A percentile compares a stretch with the other conserved stretches of the same genome.
Conservation (phyloP, 92 coral and sea anemone species). For the Bergia sp. region DNA sequence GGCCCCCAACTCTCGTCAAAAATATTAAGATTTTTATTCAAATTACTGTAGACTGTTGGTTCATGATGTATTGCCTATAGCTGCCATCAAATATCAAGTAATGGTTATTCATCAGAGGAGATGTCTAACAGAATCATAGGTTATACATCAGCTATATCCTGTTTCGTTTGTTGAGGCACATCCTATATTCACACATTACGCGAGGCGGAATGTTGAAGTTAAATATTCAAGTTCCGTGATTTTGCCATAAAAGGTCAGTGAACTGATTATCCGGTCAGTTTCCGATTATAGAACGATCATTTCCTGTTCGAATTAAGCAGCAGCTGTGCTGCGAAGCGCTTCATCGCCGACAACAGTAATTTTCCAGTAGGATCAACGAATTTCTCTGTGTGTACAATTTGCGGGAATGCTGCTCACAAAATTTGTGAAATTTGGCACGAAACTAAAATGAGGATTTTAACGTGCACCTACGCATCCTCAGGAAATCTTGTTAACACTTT, state of each 20-base stretch:
- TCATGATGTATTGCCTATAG: too few species aligned
- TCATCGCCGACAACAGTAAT: background rate
- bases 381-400: background rate
- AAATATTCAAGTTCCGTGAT: constrained; percentile 25
- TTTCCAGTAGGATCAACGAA: background rate
- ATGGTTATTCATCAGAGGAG: background rate
- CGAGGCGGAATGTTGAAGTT: background rate
- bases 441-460: too few species aligned
- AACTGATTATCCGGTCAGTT: constrained; percentile 32
- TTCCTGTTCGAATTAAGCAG: constrained; percentile 35
- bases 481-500: constrained; percentile 21
- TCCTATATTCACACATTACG: background rate
- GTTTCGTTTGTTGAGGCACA: background rate
- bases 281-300: constrained; percentile 40
- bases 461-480: background rate
- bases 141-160: background rate
- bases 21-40: too few species aligned
- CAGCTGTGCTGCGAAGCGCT: constrained; percentile 34
- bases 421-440: background rate
- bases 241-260: constrained; percentile 46
- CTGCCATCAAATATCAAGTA: background rate
- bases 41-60: too few species aligned
- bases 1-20: too few species aligned
- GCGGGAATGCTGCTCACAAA: background rate
- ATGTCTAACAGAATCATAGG: background rate